A percentile compares a stretch with the other conserved stretches of the same genome.
These are phyloP conservation scores for Pampusana beccarii DNA, from an alignment of 2,113 vertebrate species.

Conservation along the genomic window DNA sequence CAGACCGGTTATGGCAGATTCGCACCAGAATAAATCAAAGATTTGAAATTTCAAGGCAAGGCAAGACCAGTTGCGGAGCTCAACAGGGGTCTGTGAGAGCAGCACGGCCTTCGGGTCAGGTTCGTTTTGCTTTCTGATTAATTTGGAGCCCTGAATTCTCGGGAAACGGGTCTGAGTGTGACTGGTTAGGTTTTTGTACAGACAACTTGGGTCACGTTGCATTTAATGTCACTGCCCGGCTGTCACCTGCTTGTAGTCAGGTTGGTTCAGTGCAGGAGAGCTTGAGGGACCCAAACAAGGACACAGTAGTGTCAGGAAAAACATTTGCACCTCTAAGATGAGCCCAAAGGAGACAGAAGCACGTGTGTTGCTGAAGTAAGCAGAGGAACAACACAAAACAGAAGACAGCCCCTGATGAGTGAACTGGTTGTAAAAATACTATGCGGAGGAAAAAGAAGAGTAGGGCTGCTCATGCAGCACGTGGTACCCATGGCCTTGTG, in stretches of 20 bases:
- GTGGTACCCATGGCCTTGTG: background rate
- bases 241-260: background rate
- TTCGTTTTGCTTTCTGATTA: background rate
- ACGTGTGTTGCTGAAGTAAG: fast-evolving
- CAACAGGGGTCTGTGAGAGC: background rate
- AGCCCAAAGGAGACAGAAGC: background rate
- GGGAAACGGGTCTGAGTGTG: background rate
- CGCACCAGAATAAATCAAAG: background rate
- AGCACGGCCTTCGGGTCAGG: background rate
- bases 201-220: fast-evolving
- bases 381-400: background rate
- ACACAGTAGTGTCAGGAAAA: background rate
- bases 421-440: background rate
- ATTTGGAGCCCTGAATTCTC: background rate
- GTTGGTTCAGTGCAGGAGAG: background rate
- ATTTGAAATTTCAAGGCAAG: background rate
- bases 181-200: background rate
- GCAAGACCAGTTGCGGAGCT: background rate
- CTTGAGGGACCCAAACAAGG: background rate
- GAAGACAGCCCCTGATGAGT: background rate
- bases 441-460: background rate
- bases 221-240: background rate
- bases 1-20: background rate
- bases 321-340: background rate
- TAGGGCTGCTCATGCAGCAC: fast-evolving